Percentiles rank a stretch among this genome's conserved stretches.
These are phyloP conservation scores for Lacanobia wlatinum DNA, from an alignment of 2,888 invertebrate genomes.

Conservation along the genomic window DNA sequence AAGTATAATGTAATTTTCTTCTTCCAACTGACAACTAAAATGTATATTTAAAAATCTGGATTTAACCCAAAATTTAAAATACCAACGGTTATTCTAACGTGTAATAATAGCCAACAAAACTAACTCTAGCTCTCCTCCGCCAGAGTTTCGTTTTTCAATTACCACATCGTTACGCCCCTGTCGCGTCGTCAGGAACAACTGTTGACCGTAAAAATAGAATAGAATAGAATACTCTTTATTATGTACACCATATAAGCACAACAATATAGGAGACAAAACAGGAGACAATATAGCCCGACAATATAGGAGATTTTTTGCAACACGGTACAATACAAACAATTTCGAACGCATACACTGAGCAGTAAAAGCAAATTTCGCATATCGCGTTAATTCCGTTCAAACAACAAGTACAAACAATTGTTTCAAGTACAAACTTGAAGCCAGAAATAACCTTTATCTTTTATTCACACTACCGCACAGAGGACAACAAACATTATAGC, in stretches of 20 bases:
- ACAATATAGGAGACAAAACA: no score
- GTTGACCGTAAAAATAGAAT: constrained; percentile 60
- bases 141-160: constrained; percentile 54
- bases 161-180: constrained; percentile 47
- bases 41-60: background rate
- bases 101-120: no score
- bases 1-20: no score
- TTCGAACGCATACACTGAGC: constrained; percentile 48
- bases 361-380: constrained; percentile 64
- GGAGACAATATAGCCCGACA: no score
- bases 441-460: constrained; percentile 68
- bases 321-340: constrained; percentile 43
- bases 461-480: constrained; percentile 62
- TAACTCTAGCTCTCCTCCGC: constrained; percentile 25
- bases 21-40: no score
- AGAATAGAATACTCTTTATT: no score
- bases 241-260: no score
- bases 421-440: constrained; percentile 24
- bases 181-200: constrained; percentile 47
- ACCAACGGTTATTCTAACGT: no score
- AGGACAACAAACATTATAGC: constrained; percentile 61
- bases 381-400: constrained; percentile 50
- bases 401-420: constrained; percentile 68
- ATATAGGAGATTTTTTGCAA: constrained; percentile 47
- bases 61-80: constrained; percentile 4